phyloP scores from a whole-genome alignment of 2,888 invertebrate species.

The Trissoscelio sp. region DNA sequence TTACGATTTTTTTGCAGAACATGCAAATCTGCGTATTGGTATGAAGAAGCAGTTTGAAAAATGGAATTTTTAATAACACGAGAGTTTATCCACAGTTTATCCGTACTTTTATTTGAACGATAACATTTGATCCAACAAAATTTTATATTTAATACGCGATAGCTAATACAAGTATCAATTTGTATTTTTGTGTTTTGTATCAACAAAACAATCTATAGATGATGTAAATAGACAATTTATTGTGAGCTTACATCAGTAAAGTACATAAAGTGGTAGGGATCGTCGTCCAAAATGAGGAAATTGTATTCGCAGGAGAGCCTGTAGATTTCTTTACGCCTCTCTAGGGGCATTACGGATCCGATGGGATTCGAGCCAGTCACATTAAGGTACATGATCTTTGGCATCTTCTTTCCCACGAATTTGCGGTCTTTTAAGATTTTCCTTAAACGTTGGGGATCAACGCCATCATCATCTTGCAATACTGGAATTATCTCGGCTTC shows the following conservation, averaged over 20 bases:
- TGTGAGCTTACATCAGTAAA: slow-evolving; percentile 86
- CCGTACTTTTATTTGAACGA: neutral
- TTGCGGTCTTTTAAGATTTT: slow-evolving; percentile 85
- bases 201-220: too few species aligned
- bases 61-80: neutral
- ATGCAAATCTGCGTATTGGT: too few species aligned
- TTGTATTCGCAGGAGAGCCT: slow-evolving; percentile 90
- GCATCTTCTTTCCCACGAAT: slow-evolving; percentile 85
- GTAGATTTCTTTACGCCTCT: slow-evolving; percentile 89
- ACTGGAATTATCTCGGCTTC: slow-evolving; percentile 87
- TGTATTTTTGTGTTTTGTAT: too few species aligned
- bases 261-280: slow-evolving; percentile 92
- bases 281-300: slow-evolving; percentile 92
- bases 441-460: slow-evolving; percentile 86
- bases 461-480: slow-evolving; percentile 88
- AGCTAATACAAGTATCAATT: too few species aligned
- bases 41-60: neutral
- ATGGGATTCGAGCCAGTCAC: slow-evolving; percentile 92
- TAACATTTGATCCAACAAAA: slow-evolving; percentile 4
- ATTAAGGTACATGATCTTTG: slow-evolving; percentile 89
- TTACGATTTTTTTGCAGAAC: neutral
- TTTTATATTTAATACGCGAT: too few species aligned
- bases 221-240: neutral
- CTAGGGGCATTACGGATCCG: slow-evolving; percentile 87
- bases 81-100: neutral